Conservation (phyloP, 2,113 vertebrate species). For the Australoheros scitulus region DNA sequence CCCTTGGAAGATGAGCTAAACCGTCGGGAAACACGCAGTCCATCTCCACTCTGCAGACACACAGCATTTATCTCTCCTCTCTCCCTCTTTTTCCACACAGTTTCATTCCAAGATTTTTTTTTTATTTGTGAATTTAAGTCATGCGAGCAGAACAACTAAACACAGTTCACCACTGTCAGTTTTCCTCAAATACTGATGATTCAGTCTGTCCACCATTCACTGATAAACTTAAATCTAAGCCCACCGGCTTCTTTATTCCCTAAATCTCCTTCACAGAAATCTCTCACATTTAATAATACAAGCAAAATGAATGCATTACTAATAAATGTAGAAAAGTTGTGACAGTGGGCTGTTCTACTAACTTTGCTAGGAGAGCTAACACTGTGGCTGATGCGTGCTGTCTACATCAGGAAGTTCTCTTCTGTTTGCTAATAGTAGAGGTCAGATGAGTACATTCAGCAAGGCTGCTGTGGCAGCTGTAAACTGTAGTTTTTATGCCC, state of each 20-base stretch:
- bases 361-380: not conserved
- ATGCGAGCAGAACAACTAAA: not conserved
- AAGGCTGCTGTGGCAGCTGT: not conserved
- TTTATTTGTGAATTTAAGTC: not conserved
- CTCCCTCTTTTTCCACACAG: conserved; percentile 12
- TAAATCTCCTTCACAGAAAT: not conserved
- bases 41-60: conserved; percentile 37
- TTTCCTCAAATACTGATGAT: not conserved
- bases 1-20: conserved; percentile 33
- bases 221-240: not conserved
- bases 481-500: not conserved
- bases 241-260: not conserved
- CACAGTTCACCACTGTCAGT: not conserved
- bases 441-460: not conserved
- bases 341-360: not conserved
- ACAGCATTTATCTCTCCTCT: conserved; percentile 26
- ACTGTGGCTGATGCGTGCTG: not conserved
- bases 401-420: rapidly evolving
- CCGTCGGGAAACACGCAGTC: conserved; percentile 46
- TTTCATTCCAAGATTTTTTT: conserved; percentile 10
- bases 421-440: not conserved
- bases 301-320: not conserved
- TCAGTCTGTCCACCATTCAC: not conserved
- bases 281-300: not conserved
- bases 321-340: not conserved